Evolutionary conservation across 2,113 vertebrate genomes (phyloP).

Genomic region (Oplegnathus fasciatus): DNA sequence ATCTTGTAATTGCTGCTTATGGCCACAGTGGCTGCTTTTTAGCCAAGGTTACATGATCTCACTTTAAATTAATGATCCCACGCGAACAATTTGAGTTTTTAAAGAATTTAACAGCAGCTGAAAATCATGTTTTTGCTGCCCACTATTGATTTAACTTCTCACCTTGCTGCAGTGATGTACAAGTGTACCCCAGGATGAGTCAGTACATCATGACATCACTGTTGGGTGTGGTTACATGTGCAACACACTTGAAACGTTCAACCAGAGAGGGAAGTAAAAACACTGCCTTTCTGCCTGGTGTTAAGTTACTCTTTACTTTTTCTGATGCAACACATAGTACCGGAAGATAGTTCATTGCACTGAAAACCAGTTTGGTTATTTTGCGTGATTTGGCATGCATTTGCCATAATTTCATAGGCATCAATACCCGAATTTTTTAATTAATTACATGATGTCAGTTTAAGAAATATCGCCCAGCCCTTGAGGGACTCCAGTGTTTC

Average conservation of each 20-base stretch:
- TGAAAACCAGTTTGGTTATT: background rate
- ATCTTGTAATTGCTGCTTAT: too few relatives aligned
- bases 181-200: background rate
- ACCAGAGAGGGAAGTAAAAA: too few relatives aligned
- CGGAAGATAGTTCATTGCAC: background rate
- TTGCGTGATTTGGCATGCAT: too few relatives aligned
- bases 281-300: background rate
- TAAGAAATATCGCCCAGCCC: background rate
- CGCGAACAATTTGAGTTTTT: background rate
- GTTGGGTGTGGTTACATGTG: background rate
- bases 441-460: background rate
- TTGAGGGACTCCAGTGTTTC: slow-evolving; percentile 15
- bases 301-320: background rate
- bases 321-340: background rate
- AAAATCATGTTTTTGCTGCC: background rate
- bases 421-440: background rate
- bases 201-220: background rate
- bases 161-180: background rate
- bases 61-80: background rate
- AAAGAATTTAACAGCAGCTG: background rate
- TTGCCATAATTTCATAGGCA: too few relatives aligned
- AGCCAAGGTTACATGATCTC: too few relatives aligned
- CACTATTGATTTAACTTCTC: background rate
- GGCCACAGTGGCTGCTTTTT: too few relatives aligned
- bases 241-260: too few relatives aligned